Percentiles rank a stretch among this genome's conserved stretches.
Evolutionary conservation across 2,113 vertebrate genomes (phyloP).

Genomic region (human (Homo sapiens)): GRCh38 chr4:153607501-153608000

Average conservation of each 20-base stretch:
- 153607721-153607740: fast-evolving
- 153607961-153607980: too few species aligned
- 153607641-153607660: neutral
- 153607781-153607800: neutral
- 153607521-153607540: neutral
- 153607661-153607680: neutral
- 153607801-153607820: neutral
- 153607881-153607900: too few species aligned
- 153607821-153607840: neutral
- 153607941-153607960: too few species aligned
- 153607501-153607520: too few species aligned
- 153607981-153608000: too few species aligned
- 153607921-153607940: too few species aligned
- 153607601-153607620: neutral
- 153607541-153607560: neutral
- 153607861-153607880: too few species aligned
- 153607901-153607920: too few species aligned
- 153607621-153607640: fast-evolving
- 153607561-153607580: neutral
- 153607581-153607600: neutral
- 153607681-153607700: too few species aligned
- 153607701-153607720: neutral
- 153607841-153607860: too few species aligned
- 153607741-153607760: neutral
- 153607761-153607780: neutral